Percentiles rank a stretch among this genome's conserved stretches.
These are phyloP conservation scores for Nomada fabriciana DNA, from an alignment of 2,888 invertebrate genomes.

Conservation along the genomic window DNA sequence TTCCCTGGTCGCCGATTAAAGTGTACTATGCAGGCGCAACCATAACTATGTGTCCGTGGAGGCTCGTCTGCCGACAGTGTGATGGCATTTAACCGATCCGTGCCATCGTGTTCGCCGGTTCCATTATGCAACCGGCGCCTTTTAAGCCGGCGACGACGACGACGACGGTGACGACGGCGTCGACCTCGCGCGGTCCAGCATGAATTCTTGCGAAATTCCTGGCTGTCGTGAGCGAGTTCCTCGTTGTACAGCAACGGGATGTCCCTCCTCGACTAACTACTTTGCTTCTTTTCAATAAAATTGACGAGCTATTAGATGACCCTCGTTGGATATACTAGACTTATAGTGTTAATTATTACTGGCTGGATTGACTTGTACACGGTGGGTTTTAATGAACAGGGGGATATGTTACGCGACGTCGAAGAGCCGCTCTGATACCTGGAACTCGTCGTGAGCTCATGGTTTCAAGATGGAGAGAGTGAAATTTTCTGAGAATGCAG, in stretches of 20 bases:
- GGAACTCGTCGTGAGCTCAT: background rate
- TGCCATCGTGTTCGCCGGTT: constrained; percentile 68
- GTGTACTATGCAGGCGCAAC: constrained; percentile 15
- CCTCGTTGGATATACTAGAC: background rate
- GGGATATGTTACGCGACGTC: background rate
- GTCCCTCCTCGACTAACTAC: background rate
- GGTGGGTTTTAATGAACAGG: no score
- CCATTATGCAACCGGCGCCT: constrained; percentile 61
- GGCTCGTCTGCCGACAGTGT: constrained; percentile 58
- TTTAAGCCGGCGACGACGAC: constrained; percentile 63
- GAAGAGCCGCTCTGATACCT: background rate
- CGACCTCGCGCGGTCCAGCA: constrained; percentile 35
- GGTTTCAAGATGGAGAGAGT: constrained; percentile 11
- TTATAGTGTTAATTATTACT: background rate
- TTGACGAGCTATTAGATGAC: background rate
- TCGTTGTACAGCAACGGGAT: constrained; percentile 55
- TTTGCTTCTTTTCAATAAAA: constrained; percentile 2
- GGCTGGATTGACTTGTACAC: no score
- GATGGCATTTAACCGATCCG: constrained; percentile 75
- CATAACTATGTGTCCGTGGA: constrained; percentile 16
- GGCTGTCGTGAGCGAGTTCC: constrained; percentile 47
- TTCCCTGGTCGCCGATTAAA: constrained; percentile 1
- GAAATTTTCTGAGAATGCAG: constrained; percentile 34
- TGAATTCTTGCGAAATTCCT: constrained; percentile 68
- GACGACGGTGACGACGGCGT: constrained; percentile 41